Base-by-base conservation (phyloP, 2,797 vertebrate genomes). In the Nannoperca australis region DNA sequence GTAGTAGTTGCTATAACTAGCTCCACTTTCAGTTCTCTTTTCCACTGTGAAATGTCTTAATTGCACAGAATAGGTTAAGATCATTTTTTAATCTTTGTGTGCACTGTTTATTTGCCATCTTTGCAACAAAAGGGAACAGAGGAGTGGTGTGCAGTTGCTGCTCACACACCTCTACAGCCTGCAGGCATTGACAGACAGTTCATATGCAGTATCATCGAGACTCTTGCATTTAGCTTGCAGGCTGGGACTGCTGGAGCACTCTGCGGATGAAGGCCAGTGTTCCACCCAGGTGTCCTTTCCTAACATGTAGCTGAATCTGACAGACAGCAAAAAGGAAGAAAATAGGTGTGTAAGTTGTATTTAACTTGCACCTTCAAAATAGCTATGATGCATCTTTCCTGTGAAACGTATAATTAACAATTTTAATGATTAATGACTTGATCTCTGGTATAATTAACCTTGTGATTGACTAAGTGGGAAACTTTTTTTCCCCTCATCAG, bases 271-370 rank as follows among this genome's bases (percentile, higher is more conserved):
- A 0, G 94, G 95, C 94, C 95, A 96, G 49, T 49, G 88, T 68
- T 96, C 95, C 70, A 95, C 86, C 95, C 94, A 96, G 2, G 95
- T 94, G 79, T 83, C 67, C 81, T 93, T 94, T 0, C 95, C 94
- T 38, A 96, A 71, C 75, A 88, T 70, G 79, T 95, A 95, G 56
- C 78, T 69, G 14, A 70, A 87, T 22, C 95, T 96, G 82, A 58
- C n/a, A 74, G 14, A 71, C 5, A 67, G 42, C n/a, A 64, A 32
- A 64, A 36, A 47, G 6, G 34, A 50, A 44, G 4, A 14, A 9
- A 4, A 42, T 9, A 67, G 4, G 5, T 3, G 30, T 63, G 32
- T 59, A 12, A 5, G 15, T 20, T 36, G 10, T 18, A 11, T 59
- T 45, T n/a, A 24, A 49, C 20, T 8, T 49, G 38, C 51, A 22